phyloP scores from a whole-genome alignment of 2,888 invertebrate genomes.

The Nyleta sp. region DNA sequence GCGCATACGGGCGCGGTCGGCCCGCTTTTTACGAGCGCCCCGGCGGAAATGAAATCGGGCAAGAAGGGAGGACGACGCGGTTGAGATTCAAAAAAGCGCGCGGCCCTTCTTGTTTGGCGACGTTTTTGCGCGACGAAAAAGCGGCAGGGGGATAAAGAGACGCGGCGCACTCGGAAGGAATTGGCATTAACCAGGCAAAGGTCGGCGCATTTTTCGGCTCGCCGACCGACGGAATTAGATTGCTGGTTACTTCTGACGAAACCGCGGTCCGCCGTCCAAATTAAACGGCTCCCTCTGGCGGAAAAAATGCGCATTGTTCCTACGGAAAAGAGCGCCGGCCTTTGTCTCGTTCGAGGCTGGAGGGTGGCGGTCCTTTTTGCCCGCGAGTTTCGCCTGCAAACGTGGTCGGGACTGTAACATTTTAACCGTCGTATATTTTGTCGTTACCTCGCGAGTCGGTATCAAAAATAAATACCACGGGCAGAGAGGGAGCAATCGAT shows the following conservation, averaged over 20 bases:
- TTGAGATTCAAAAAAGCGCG: constrained; percentile 37
- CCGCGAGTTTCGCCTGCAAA: constrained; percentile 8
- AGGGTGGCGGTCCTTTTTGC: constrained; percentile 7
- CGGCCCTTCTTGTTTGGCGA: constrained; percentile 7
- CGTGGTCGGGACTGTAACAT: constrained; percentile 12
- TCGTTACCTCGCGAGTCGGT: constrained; percentile 18
- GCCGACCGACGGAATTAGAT: constrained; percentile 25
- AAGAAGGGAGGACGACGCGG: constrained; percentile 40
- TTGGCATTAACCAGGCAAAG: constrained; percentile 7
- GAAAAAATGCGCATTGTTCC: constrained; percentile 11
- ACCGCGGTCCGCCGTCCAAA: too few species aligned
- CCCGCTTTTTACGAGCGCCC: constrained; percentile 39
- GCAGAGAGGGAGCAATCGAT: constrained; percentile 10
- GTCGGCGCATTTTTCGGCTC: constrained; percentile 1
- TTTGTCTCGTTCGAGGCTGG: too few species aligned
- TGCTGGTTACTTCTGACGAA: constrained; percentile 28
- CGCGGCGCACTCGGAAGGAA: constrained; percentile 9
- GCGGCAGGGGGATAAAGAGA: constrained; percentile 10
- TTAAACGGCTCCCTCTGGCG: background rate
- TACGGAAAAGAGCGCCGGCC: background rate
- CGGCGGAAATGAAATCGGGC: constrained; percentile 55
- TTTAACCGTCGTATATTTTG: constrained; percentile 23
- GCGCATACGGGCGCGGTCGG: constrained; percentile 53
- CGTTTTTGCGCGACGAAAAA: constrained; percentile 2
- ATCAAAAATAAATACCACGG: constrained; percentile 39